Conservation (phyloP, 1,140 invertebrate species). For the Cylas formicarius region DNA sequence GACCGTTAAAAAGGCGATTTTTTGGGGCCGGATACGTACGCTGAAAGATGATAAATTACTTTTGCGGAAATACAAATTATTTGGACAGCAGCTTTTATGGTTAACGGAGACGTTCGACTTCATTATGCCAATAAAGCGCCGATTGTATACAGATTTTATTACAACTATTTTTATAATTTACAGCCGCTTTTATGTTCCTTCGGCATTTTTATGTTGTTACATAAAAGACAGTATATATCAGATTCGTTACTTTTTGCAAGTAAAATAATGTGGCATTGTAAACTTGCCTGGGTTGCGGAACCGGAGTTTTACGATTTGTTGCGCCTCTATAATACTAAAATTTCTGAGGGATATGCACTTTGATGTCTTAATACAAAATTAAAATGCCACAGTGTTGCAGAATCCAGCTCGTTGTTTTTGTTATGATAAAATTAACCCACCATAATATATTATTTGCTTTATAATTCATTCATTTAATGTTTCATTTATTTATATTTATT, state of each 20-base stretch:
- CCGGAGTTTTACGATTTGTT: too few species aligned
- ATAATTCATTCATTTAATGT: too few species aligned
- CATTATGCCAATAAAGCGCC: constrained; percentile 18
- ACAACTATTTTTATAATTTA: constrained; percentile 22
- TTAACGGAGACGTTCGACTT: constrained; percentile 16
- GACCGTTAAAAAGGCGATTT: constrained; percentile 17
- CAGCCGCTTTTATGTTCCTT: constrained; percentile 1
- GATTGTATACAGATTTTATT: constrained; percentile 23
- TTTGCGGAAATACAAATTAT: constrained; percentile 24
- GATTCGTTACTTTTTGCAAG: too few species aligned
- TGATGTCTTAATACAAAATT: too few species aligned
- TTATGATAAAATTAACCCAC: too few species aligned
- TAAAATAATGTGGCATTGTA: not conserved
- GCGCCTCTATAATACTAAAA: too few species aligned
- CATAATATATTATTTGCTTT: too few species aligned
- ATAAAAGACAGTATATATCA: not conserved
- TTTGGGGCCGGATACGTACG: constrained; percentile 1
- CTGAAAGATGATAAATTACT: constrained; percentile 16
- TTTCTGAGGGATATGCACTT: too few species aligned
- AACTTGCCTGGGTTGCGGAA: too few species aligned
- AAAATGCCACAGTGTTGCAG: too few species aligned
- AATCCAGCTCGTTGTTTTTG: too few species aligned
- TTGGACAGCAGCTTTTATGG: constrained; percentile 20
- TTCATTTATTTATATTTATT: too few species aligned
- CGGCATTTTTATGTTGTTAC: constrained; percentile 1